Evolutionary conservation across 2,113 vertebrate genomes (phyloP), one percentile per base, ranked within the genome.

Genomic region (Neolamprologus brichardi): DNA sequence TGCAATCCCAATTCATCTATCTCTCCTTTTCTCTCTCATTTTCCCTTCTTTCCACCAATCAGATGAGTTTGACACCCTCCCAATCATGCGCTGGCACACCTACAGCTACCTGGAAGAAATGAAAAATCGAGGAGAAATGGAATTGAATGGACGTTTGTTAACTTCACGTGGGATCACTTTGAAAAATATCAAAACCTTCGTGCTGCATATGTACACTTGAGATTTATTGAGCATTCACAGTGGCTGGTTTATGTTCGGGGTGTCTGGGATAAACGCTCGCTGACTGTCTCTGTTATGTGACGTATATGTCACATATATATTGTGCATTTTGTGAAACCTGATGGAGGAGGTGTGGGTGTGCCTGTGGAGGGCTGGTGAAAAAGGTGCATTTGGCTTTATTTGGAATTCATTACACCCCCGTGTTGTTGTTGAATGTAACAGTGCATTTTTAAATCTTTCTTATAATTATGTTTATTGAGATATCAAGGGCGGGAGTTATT

Each of bases 1-100:
- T 8, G 30, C 91, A 17, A 13, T 87, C 81, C 85, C 17, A 60
- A 70, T 91, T 86, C 91, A 90, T 91, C 91, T 81, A 39, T 86
- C 88, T 56, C 60, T 87, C 82, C 46, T 25, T 41, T 53, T 23
- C 67, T 46, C 79, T 46, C 49, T 79, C 60, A 12, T 2, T 34
- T 18, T 7, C 6, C 81, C n/a, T 18, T 86, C 86, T 79, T 82
- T 85, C 88, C 86, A 80, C 95, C 95, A 94, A 93, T 96, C 93
- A 30, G 20, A 77, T 80, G 41, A n/a, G 20, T 49, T 17, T 12
- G 49, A 86, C 79, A 70, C 85, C 53, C 89, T 86, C 79, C 67
- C 81, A 56, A 64, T 90, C 87, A 81, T 34, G 60, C 13, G 44
- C 85, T 85, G 90, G 84, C 87, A 67, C 86, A 86, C 88, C 62